Evolutionary conservation across 2,113 vertebrate species (phyloP).

Genomic region (Sphyrna mokarran): DNA sequence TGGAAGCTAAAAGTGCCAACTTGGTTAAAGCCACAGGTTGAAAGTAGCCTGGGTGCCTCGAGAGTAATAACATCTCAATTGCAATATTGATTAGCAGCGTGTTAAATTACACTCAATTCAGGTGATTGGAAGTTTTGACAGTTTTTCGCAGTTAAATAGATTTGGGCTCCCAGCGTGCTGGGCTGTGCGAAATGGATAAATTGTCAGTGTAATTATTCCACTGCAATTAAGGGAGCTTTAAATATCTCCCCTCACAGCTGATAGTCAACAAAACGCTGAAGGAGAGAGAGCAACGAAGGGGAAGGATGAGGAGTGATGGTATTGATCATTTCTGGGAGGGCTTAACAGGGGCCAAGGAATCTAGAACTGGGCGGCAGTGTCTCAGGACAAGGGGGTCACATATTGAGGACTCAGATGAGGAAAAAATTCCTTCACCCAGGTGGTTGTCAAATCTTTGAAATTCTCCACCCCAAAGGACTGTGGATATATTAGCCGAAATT

Average conservation of each 20-base stretch:
- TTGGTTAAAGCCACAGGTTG: neutral
- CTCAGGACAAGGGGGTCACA: neutral
- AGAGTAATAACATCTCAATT: neutral
- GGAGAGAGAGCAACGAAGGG: neutral
- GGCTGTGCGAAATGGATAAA: neutral
- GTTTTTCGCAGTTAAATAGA: neutral
- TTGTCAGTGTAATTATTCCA: neutral
- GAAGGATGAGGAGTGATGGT: neutral
- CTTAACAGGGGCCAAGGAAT: neutral
- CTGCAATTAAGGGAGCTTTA: neutral
- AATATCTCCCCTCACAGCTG: neutral
- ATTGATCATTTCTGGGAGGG: neutral
- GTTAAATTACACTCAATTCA: slow-evolving; percentile 26
- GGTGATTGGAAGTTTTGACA: neutral
- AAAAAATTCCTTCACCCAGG: neutral
- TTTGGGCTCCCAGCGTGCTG: neutral
- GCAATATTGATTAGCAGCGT: neutral
- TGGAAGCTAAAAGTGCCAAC: neutral
- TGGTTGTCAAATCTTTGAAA: neutral
- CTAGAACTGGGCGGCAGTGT: neutral
- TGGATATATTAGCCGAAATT: neutral
- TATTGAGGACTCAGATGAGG: neutral
- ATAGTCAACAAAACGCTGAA: neutral
- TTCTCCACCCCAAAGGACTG: neutral
- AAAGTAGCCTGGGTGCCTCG: neutral